Evolutionary conservation across 2,797 vertebrate species (phyloP).

Genomic region (Brotula barbata): DNA sequence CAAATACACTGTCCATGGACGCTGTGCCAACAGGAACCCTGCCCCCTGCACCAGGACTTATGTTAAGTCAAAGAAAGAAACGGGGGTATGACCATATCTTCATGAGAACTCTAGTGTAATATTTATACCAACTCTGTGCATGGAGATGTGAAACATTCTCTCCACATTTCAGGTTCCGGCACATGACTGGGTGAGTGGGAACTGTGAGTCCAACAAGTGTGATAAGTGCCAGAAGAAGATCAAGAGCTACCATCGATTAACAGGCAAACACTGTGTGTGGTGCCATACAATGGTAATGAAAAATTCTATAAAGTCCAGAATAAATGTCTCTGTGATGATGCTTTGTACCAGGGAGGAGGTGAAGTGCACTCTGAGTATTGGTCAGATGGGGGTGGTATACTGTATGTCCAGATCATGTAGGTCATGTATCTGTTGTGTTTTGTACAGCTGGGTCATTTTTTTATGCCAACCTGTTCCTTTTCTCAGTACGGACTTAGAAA

Average conservation of each 20-base stretch:
- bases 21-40: conserved; percentile 87
- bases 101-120: conserved; percentile 19
- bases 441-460: no score
- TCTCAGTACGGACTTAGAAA: no score
- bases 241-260: conserved; percentile 86
- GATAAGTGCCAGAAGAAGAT: conserved; percentile 93
- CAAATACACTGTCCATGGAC: conserved; percentile 90
- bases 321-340: background rate
- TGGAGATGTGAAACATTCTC: conserved; percentile 27
- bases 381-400: no score
- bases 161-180: conserved; percentile 77
- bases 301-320: background rate
- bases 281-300: conserved; percentile 88
- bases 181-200: conserved; percentile 91
- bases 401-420: no score
- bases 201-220: conserved; percentile 86
- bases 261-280: conserved; percentile 91
- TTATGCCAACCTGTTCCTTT: no score
- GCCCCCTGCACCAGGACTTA: conserved; percentile 89
- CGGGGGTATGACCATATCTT: conserved; percentile 79
- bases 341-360: background rate
- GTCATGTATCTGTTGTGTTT: no score
- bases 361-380: background rate
- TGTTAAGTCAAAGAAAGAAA: conserved; percentile 90
- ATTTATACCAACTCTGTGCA: conserved; percentile 2